Conservation (phyloP, 1,140 invertebrate genomes). For the Ostrea denselamellosa region DNA sequence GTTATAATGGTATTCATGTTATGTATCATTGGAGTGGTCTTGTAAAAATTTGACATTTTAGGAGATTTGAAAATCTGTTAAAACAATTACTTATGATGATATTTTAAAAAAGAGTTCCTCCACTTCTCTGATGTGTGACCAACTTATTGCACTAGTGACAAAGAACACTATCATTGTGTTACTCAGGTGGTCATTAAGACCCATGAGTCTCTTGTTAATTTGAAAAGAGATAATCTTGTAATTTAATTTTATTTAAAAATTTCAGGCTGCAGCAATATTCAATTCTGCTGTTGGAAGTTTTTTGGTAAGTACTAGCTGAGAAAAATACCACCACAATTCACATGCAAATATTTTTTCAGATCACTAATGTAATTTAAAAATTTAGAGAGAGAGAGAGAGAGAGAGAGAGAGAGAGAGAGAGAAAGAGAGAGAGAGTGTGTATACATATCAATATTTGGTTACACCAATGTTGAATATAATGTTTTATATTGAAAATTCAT, state of each 20-base stretch:
- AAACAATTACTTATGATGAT: too few species aligned
- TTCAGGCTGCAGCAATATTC: conserved; percentile 81
- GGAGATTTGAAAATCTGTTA: too few species aligned
- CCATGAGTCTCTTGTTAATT: too few species aligned
- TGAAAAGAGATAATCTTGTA: too few species aligned
- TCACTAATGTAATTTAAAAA: background rate
- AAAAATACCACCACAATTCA: background rate
- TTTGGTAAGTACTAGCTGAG: conserved; percentile 78
- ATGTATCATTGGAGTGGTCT: too few species aligned
- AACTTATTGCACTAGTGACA: too few species aligned
- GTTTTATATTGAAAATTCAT: background rate
- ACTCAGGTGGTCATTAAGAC: too few species aligned
- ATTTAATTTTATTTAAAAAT: conserved; percentile 44
- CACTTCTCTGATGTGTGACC: too few species aligned
- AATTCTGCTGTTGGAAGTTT: conserved; percentile 83
- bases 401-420: background rate
- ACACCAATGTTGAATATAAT: background rate
- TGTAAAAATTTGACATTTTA: too few species aligned
- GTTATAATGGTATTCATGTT: too few species aligned
- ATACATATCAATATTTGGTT: background rate
- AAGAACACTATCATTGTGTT: too few species aligned
- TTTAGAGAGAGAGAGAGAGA: background rate
- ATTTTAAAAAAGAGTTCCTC: too few species aligned
- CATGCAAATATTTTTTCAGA: background rate
- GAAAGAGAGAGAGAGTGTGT: background rate